Evolutionary conservation across 2,888 invertebrate genomes (phyloP).

Genomic region (Drepanosiphum platanoidis): DNA sequence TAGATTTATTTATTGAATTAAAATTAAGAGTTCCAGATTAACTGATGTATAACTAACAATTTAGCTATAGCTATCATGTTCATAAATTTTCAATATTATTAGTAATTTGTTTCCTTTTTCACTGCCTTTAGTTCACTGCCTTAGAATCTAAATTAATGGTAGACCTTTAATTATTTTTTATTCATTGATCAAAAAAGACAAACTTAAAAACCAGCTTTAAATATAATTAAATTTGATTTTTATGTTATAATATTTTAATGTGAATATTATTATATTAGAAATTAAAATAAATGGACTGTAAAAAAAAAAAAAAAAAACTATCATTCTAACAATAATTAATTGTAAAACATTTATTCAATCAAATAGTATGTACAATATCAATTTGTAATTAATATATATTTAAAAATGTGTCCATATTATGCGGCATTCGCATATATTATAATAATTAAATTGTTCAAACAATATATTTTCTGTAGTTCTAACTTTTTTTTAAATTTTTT

Average conservation of each 20-base stretch:
- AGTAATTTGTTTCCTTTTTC: conserved; percentile 53
- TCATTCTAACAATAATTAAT: conserved; percentile 22
- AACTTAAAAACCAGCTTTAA: background rate
- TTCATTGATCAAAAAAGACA: conserved; percentile 25
- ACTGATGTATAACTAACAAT: conserved; percentile 10
- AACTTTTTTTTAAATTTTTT: background rate
- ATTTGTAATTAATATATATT: conserved; percentile 46
- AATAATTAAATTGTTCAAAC: conserved; percentile 55
- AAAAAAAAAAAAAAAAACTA: conserved; percentile 17
- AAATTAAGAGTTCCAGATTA: conserved; percentile 24
- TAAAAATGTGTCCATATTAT: conserved; percentile 39
- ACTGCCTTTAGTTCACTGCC: conserved; percentile 62
- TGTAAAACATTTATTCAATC: conserved; percentile 40
- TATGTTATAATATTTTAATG: conserved; percentile 22
- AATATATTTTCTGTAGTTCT: background rate
- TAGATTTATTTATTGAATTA: conserved; percentile 17
- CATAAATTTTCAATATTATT: conserved; percentile 33
- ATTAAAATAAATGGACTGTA: conserved; percentile 33
- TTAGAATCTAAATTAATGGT: conserved; percentile 42
- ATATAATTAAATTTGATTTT: conserved; percentile 24
- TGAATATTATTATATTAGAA: conserved; percentile 34
- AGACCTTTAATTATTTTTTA: conserved; percentile 32
- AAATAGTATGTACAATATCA: conserved; percentile 41
- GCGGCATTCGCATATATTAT: conserved; percentile 29
- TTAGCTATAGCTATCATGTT: background rate